Evolutionary conservation across 2,888 invertebrate species (phyloP).

Genomic region (Conus canariensis): DNA sequence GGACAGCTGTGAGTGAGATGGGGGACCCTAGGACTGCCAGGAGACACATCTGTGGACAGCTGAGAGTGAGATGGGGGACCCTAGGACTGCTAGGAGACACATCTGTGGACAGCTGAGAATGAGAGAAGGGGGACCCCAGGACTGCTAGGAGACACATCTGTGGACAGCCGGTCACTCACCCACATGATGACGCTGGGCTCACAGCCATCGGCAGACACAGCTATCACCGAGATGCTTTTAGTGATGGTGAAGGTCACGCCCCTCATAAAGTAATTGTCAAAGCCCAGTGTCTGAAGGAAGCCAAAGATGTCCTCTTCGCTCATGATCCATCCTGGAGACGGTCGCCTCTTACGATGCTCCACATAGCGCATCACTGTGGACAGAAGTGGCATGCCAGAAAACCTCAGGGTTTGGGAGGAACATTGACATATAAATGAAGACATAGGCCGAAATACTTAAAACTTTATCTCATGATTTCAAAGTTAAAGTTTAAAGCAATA

Average conservation of each 20-base stretch:
- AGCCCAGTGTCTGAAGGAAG: background rate
- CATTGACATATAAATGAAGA: background rate
- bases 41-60: too few species aligned
- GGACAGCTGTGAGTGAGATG: too few species aligned
- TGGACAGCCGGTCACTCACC: background rate
- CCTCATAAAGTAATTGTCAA: background rate
- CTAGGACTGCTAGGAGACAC: too few species aligned
- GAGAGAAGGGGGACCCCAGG: too few species aligned
- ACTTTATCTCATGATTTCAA: too few species aligned
- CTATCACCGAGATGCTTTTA: background rate
- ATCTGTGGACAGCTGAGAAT: too few species aligned
- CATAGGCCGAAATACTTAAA: too few species aligned
- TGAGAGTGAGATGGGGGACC: too few species aligned
- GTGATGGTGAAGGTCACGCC: constrained; percentile 2
- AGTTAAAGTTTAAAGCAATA: too few species aligned
- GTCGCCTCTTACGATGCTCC: constrained; percentile 57
- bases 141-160: too few species aligned
- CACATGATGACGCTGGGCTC: background rate
- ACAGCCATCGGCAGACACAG: background rate
- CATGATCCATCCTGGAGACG: constrained; percentile 60
- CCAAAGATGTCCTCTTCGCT: constrained; percentile 60
- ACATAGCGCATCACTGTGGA: constrained; percentile 60
- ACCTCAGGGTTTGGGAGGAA: background rate
- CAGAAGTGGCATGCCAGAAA: background rate
- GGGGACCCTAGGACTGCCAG: too few species aligned